Evolutionary conservation across 2,888 invertebrate genomes (phyloP), one percentile per base, ranked within the genome.

Genomic region (Chrysina gloriosa): DNA sequence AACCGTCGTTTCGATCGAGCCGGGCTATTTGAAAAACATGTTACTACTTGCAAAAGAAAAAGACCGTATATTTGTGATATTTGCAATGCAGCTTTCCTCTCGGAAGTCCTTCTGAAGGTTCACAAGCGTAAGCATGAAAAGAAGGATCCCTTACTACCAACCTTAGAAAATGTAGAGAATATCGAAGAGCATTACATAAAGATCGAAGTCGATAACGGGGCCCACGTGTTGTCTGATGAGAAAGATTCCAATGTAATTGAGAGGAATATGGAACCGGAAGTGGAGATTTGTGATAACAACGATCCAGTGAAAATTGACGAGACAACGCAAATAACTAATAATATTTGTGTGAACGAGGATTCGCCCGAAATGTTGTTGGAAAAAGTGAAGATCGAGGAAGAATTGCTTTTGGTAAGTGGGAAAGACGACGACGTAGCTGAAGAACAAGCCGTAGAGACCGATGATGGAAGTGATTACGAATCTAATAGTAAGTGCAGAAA

Each of bases 11-110:
- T 84, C 71, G 84, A 81, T 70, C 73, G 83, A 36, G 72, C 79
- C 1, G 83, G 83, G 70, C 82, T 84, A 74, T 75, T 84, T 65
- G 76, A 78, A 29, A 80, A 79, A 67, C 84, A 84, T 69, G 70
- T 76, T 6, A 78, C 78, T 23, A 76, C 80, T 47, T 84, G 84
- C 71, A 82, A 82, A 75, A 84, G 84, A 1, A 84, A 84, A 68
- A 79, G 79, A 68, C 81, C 83, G 2, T 81, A 83, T 71, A 79
- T 83, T 45, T 85, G 85, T 73, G 82, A 84, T 71, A 79, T 85
- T 54, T 85, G 85, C 71, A 82, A 83, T 70, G 84, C 84, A 74
- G 81, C 82, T 21, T 84, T 84, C 70, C 80, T 80, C 58, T 76
- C 83, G 3, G 81, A 79, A 54, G 84, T 84, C 71, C 82, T 82